Base-by-base conservation (phyloP, 2,797 vertebrate species). In the Neosilurus mollespiculum region DNA sequence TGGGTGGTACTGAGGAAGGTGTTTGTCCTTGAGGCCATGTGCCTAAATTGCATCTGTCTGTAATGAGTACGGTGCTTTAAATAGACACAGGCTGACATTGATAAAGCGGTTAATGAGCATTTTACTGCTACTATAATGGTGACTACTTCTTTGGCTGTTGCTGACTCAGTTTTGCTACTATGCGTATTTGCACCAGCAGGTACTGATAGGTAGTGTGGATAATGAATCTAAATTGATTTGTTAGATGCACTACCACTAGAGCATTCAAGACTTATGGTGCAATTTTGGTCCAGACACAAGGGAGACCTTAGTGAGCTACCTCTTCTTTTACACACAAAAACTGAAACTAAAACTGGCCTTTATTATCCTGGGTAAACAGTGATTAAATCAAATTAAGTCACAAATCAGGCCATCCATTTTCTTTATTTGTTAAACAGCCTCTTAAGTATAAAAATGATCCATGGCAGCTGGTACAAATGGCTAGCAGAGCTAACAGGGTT, bases 151-250 rank as follows among this genome's bases (percentile, higher is more conserved):
- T 30, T 54, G 49, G 20, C 61, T 49, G 58, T 66, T 83, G 81
- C 86, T 87, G 83, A 85, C 66, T 83, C 81, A 72, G 72, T 69
- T 20, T 14, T 22, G 5, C 81, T 51, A 9, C 62, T 76, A 61
- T 80, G 69, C 62, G 69, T 24, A 76, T 80, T 14, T 58, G n/a
- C n/a, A 5, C 51, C 18, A 3, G 16, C 1, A 7, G 76, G 34
- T 72, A 58, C 51, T 79, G 81, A 86, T 69, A 37, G 70, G 80
- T 80, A 75, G 61, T 66, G 22, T 61, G 75, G 77, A 61, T 80
- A 86, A 75, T 83, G 77, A 83, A 83, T 80, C 15, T 59, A 14
- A 86, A 80, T 83, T 80, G 77, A 85, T 85, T 82, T 83, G 54
- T 75, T 72, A 67, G 49, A 43, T 43, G 26, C 20, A 73, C 67